Evolutionary conservation across 2,797 vertebrate genomes (phyloP), one percentile per base, ranked within the genome.

Genomic region (Oreortyx pictus): DNA sequence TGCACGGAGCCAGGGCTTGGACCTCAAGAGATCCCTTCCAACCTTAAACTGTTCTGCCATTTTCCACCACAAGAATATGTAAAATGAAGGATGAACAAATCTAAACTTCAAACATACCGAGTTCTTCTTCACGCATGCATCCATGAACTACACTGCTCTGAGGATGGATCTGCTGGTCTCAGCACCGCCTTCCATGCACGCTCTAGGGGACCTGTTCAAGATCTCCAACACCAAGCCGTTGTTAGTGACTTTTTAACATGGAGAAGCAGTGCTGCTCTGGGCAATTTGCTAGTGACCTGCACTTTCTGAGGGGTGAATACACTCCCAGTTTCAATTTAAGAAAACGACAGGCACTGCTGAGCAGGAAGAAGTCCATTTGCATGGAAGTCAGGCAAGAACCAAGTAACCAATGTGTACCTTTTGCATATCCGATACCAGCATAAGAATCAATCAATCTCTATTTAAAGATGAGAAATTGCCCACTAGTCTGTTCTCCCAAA

Each of bases 391-490:
- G 81, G 88, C 50, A 91, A 90, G 50, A 83, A 82, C 60, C 64
- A 85, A 86, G 72, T 39, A 92, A 95, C 82, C 90, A 90, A 23
- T 9, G 56, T 92, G 90, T 84, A 94, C 86, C 94, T 95, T 90
- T 71, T 74, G 72, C 88, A 85, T 49, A 92, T 92, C 94, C 88
- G 82, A 75, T 88, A 93, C 71, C 67, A 82, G 78, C 84, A 91
- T 78, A 71, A 67, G 86, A 94, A 94, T 82, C 60, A 14, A 93
- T 37, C 92, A 67, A 92, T 70, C 78, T 86, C 81, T 93, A 93
- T 88, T 85, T 86, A 92, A 86, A 94, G 94, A 79, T 71, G 60
- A 93, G 83, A 91, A 84, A 71, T 64, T 67, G 67, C 14, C 27
- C 50, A 68, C 35, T 6, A 73, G 35, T 2, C 37, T 52, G 33